phyloP scores from a whole-genome alignment of 2,888 invertebrate genomes.

The Drosophila pseudotalamancana region DNA sequence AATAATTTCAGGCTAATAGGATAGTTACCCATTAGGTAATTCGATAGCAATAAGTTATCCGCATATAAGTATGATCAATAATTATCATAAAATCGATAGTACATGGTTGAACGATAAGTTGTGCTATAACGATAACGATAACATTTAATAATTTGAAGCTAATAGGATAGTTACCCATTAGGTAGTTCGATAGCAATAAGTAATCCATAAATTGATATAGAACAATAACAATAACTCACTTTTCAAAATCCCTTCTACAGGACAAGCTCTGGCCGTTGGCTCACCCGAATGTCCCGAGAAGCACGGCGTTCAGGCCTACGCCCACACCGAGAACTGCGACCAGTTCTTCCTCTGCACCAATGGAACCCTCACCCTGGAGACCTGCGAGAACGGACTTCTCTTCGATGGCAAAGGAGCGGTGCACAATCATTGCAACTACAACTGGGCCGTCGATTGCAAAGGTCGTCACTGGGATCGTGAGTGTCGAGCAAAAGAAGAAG shows the following conservation, averaged over 20 bases:
- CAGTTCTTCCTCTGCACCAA: conserved; percentile 96
- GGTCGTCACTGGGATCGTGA: conserved; percentile 91
- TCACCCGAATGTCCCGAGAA: conserved; percentile 92
- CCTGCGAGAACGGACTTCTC: conserved; percentile 95
- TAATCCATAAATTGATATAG: background rate
- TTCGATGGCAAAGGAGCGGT: conserved; percentile 96
- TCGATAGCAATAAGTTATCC: too few relatives aligned
- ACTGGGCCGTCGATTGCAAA: conserved; percentile 96
- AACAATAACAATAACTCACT: background rate
- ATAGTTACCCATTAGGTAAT: too few relatives aligned
- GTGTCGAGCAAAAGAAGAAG: conserved; percentile 68
- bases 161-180: too few relatives aligned
- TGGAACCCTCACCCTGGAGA: conserved; percentile 94
- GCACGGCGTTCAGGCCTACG: conserved; percentile 92
- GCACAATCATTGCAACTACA: conserved; percentile 96
- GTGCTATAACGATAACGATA: background rate
- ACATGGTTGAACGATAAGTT: too few relatives aligned
- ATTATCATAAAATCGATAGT: too few relatives aligned
- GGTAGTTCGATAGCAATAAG: background rate
- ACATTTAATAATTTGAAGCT: too few relatives aligned
- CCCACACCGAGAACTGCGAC: conserved; percentile 94
- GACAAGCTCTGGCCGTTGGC: conserved; percentile 87
- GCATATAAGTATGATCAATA: too few relatives aligned
- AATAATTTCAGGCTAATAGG: too few relatives aligned
- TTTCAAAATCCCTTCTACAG: conserved; percentile 64